Conservation (phyloP, 2,888 invertebrate genomes). For the Cartodere bifasciata region DNA sequence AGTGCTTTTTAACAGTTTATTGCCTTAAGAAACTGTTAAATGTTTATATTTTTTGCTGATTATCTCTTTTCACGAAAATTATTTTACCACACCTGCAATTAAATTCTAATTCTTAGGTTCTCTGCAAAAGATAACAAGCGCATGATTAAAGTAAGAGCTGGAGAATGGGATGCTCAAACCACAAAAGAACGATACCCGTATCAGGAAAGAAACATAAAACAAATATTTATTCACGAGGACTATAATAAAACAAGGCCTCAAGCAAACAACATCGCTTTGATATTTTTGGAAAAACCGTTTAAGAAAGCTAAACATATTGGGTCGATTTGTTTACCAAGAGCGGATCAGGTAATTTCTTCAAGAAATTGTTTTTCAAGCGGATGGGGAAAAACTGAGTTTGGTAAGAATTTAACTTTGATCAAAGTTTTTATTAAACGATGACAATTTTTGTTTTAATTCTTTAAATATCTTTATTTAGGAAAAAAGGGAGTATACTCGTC, state of each 20-base stretch:
- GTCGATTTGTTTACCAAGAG: conserved; percentile 50
- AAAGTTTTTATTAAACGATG: background rate
- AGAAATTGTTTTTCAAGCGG: conserved; percentile 55
- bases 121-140: too few relatives aligned
- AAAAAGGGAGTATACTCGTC: conserved; percentile 48
- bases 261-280: conserved; percentile 53
- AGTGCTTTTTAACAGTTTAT: too few relatives aligned
- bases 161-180: conserved; percentile 67
- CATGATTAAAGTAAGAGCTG: conserved; percentile 46
- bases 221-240: conserved; percentile 38
- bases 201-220: conserved; percentile 44
- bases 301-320: conserved; percentile 50
- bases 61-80: background rate
- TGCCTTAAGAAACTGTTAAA: background rate
- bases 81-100: too few relatives aligned
- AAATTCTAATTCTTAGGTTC: too few relatives aligned
- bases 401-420: conserved; percentile 30
- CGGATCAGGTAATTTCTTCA: conserved; percentile 36
- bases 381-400: conserved; percentile 61
- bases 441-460: conserved; percentile 1
- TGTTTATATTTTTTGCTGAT: background rate
- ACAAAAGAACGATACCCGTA: conserved; percentile 47
- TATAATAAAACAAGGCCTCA: conserved; percentile 43
- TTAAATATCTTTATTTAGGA: conserved; percentile 4
- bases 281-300: conserved; percentile 44